Evolutionary conservation across 2,113 vertebrate species (phyloP).

Genomic region (Pelobates fuscus): DNA sequence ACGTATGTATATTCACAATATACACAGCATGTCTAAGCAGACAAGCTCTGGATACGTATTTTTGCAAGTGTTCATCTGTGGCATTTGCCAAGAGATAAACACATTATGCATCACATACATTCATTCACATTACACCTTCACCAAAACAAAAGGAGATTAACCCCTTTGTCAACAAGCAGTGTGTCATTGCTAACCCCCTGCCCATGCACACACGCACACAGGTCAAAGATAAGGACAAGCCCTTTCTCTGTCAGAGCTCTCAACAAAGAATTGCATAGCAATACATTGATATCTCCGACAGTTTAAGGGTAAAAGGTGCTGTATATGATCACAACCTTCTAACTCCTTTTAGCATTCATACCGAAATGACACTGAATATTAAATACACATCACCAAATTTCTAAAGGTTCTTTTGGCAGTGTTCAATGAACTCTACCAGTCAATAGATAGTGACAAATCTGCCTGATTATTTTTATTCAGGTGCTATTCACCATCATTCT

Average conservation of each 20-base stretch:
- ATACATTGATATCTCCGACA: background rate
- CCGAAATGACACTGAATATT: background rate
- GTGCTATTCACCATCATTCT: too few relatives aligned
- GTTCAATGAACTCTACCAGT: too few relatives aligned
- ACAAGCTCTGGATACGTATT: conserved; percentile 31
- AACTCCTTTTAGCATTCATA: background rate
- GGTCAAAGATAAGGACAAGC: background rate
- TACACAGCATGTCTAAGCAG: conserved; percentile 36
- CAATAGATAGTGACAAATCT: too few relatives aligned
- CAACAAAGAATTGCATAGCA: background rate
- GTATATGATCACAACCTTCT: background rate
- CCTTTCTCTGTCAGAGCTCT: background rate
- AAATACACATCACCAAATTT: too few relatives aligned
- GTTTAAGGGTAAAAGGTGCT: background rate
- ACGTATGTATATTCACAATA: conserved; percentile 48
- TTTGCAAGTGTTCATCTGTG: conserved; percentile 6
- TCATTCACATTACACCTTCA: conserved; percentile 45
- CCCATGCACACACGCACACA: background rate
- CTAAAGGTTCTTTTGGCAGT: too few relatives aligned
- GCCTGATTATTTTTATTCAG: too few relatives aligned
- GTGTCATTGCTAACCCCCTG: background rate
- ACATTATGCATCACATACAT: conserved; percentile 37
- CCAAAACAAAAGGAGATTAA: conserved; percentile 11
- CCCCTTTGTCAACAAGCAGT: conserved; percentile 10
- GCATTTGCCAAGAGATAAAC: background rate